These are phyloP conservation scores for Erythrolamprus reginae DNA, from an alignment of 2,113 vertebrate genomes.

Conservation along the genomic window DNA sequence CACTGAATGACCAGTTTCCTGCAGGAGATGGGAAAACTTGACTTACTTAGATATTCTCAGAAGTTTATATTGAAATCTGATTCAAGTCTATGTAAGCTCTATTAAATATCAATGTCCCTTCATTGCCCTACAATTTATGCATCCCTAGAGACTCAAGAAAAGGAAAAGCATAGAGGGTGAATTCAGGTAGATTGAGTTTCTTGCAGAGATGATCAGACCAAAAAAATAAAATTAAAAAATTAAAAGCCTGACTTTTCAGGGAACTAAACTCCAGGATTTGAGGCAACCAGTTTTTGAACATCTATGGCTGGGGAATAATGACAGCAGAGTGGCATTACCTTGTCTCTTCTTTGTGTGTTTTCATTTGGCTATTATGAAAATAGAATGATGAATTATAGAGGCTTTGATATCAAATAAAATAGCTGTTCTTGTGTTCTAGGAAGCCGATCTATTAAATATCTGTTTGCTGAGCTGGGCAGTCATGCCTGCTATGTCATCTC, in stretches of 20 bases:
- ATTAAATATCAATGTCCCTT: neutral
- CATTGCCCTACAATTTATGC: neutral
- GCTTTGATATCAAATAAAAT: neutral
- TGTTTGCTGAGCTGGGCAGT: neutral
- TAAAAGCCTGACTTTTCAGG: neutral
- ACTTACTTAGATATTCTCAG: neutral
- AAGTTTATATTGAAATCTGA: neutral
- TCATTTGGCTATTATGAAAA: neutral
- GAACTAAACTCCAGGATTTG: neutral
- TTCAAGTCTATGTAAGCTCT: neutral
- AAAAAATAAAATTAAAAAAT: neutral
- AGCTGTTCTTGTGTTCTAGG: neutral
- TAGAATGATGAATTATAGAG: neutral
- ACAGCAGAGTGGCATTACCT: neutral
- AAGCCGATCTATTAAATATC: neutral
- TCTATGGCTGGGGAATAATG: neutral
- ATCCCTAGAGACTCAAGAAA: neutral
- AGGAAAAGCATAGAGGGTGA: neutral
- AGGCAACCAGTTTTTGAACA: neutral
- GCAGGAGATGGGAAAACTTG: neutral
- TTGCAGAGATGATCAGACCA: neutral
- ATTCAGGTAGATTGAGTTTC: neutral
- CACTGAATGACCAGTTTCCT: neutral
- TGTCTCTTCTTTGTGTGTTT: neutral
- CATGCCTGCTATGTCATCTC: neutral